phyloP scores from a whole-genome alignment of 2,888 invertebrate species.

The Rhodophaea formosa region DNA sequence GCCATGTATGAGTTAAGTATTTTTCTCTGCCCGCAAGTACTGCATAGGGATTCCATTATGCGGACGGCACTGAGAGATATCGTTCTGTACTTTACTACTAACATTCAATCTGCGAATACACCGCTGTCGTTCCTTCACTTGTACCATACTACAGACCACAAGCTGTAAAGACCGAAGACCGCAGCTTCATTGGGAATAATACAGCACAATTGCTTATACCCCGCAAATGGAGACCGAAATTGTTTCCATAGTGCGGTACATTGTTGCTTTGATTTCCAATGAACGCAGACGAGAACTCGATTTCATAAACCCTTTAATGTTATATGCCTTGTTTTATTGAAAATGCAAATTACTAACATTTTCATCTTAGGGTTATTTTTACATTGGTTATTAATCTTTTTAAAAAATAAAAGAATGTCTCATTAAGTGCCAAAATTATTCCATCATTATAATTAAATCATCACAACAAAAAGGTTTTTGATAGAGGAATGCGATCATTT shows the following conservation, averaged over 20 bases:
- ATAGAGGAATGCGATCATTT: neutral
- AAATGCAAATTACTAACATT: too few species aligned
- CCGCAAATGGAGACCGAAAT: constrained; percentile 68
- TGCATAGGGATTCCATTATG: too few species aligned
- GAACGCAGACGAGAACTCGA: neutral
- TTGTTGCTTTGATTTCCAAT: constrained; percentile 47
- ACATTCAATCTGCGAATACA: too few species aligned
- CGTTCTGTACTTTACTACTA: too few species aligned
- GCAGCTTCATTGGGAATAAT: constrained; percentile 58
- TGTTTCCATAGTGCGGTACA: constrained; percentile 56
- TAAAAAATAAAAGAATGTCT: too few species aligned
- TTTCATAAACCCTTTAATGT: constrained; percentile 16
- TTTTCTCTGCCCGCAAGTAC: too few species aligned
- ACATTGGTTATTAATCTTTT: neutral
- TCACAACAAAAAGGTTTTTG: too few species aligned
- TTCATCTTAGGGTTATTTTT: neutral
- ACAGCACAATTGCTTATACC: constrained; percentile 51
- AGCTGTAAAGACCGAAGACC: constrained; percentile 45
- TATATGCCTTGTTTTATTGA: neutral
- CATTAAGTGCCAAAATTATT: too few species aligned
- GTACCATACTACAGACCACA: constrained; percentile 42
- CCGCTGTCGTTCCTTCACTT: constrained; percentile 24
- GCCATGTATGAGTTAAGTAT: too few species aligned
- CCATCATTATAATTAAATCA: too few species aligned
- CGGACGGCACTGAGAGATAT: too few species aligned